Percentiles rank a stretch among this genome's conserved stretches.
Evolutionary conservation across 2,888 invertebrate genomes (phyloP).

Genomic region (Boloria euphrosyne): DNA sequence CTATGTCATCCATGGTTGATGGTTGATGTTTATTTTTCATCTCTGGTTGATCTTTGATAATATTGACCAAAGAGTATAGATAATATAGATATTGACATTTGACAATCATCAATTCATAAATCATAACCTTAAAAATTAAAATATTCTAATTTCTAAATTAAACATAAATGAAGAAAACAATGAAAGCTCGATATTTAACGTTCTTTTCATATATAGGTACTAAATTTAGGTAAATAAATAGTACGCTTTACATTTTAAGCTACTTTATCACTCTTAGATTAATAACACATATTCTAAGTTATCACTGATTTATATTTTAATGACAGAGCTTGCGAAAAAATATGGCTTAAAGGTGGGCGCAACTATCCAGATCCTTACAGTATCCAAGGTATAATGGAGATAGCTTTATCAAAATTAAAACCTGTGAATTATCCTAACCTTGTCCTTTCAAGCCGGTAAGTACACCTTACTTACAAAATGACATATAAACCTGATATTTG

Average conservation of each 20-base stretch:
- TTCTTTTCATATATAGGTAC: slow-evolving; percentile 90
- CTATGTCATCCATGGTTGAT: no score
- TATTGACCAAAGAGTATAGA: no score
- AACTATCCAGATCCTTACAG: slow-evolving; percentile 83
- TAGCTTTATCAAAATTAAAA: slow-evolving; percentile 80
- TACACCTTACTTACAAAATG: slow-evolving; percentile 14
- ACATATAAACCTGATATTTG: not conserved
- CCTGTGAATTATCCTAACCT: slow-evolving; percentile 82
- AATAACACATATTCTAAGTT: no score
- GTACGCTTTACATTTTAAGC: not conserved
- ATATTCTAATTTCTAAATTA: no score
- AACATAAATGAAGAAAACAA: slow-evolving; percentile 48
- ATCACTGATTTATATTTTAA: not conserved
- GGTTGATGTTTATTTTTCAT: no score
- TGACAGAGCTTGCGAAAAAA: slow-evolving; percentile 87
- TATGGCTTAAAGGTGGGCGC: slow-evolving; percentile 71
- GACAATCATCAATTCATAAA: no score
- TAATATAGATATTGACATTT: no score
- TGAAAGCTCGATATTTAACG: slow-evolving; percentile 87
- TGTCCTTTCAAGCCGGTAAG: slow-evolving; percentile 87
- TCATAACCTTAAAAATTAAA: no score
- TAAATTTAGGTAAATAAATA: slow-evolving; percentile 84
- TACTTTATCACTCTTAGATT: no score
- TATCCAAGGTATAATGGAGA: slow-evolving; percentile 88
- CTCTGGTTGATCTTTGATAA: no score